Evolutionary conservation across 2,113 vertebrate genomes (phyloP).

Genomic region (Chaetorhynchus papuensis): DNA sequence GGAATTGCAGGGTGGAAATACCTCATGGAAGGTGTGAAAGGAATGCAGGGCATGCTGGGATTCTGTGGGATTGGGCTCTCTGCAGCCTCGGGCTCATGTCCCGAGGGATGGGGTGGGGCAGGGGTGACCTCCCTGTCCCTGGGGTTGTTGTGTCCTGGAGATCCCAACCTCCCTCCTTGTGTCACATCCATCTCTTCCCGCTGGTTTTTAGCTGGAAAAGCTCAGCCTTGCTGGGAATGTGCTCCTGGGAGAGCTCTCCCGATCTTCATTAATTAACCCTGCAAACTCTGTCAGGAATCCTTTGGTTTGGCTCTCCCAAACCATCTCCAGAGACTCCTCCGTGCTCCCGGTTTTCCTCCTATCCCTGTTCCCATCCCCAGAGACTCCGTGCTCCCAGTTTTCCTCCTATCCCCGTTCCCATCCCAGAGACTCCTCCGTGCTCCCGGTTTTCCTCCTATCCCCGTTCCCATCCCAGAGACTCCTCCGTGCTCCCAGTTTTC

Average conservation of each 20-base stretch:
- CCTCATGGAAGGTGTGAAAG: not conserved
- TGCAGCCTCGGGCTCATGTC: not conserved
- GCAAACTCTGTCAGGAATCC: not conserved
- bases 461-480: too few relatives aligned
- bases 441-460: too few relatives aligned
- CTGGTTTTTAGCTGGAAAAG: not conserved
- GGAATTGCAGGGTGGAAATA: not conserved
- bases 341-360: too few relatives aligned
- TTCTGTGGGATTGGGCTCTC: not conserved
- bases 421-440: too few relatives aligned
- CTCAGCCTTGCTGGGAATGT: not conserved
- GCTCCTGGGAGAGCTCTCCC: not conserved
- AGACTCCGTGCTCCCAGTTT: too few relatives aligned
- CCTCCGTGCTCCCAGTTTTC: too few relatives aligned
- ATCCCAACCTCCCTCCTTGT: fast-evolving
- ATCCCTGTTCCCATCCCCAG: too few relatives aligned
- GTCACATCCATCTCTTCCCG: not conserved
- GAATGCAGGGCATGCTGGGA: not conserved
- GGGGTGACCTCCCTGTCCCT: not conserved
- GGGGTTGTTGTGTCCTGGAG: not conserved
- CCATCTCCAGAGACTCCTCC: not conserved
- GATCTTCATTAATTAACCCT: not conserved
- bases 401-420: too few relatives aligned
- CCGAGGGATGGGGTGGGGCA: not conserved
- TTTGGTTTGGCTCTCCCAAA: not conserved